Evolutionary conservation across 2,888 invertebrate genomes (phyloP), one percentile per base, ranked within the genome.

Genomic region (Anthophora plumipes): DNA sequence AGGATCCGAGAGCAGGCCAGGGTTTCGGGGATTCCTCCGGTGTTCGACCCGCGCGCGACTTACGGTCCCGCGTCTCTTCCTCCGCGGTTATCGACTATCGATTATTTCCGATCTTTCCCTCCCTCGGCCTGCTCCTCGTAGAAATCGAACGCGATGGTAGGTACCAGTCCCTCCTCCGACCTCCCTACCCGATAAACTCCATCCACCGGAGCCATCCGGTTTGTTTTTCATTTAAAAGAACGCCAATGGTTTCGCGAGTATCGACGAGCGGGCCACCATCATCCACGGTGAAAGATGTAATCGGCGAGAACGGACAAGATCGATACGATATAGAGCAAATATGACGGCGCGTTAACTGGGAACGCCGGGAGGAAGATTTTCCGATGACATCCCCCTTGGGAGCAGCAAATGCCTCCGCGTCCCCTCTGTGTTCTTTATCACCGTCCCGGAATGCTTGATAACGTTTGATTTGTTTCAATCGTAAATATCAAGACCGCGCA

Each of bases 401-500:
- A 89, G 87, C 89, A 79, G 87, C 87, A 90, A 90, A 93, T 93
- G 87, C 92, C 92, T 86, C 85, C 86, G 90, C 92, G 92, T 92
- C 88, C 88, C 85, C 89, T 92, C 92, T 92, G 93, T 92, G 90
- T 93, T 93, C 92, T 93, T 93, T 93, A 93, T 93, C 92, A 88
- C 87, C 91, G 84, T 80, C 85, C 85, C 86, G 92, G 93, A 93
- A 93, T 93, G 92, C 92, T 92, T 93, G 93, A 93, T 93, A 93
- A 93, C 91, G 88, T 93, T 93, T 93, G 93, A 93, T 93, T 93
- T 93, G 93, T 93, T 92, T 92, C 91, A 92, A 92, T 93, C 93
- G 91, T 93, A 93, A 93, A 93, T 93, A 88, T 86, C 82, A 86
- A 80, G 80, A 77, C 60, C 77, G 70, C 75, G 86, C 83, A 86